Conservation (phyloP, 2,797 vertebrate species). For the Megalops cyprinoides region DNA sequence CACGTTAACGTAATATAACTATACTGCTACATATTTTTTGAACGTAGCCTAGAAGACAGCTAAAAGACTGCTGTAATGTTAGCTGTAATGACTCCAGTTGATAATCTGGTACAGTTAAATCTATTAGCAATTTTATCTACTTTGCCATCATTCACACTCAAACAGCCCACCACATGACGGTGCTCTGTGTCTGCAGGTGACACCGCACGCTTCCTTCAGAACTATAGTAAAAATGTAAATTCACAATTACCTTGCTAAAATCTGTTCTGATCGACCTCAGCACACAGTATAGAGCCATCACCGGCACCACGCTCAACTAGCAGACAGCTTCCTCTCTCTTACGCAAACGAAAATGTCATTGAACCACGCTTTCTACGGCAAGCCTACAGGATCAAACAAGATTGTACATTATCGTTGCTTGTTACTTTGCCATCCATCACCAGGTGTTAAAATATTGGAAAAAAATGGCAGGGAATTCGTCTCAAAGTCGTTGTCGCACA, state of each 20-base stretch:
- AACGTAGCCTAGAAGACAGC: not conserved
- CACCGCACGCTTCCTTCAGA: not conserved
- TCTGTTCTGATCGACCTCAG: conserved; percentile 57
- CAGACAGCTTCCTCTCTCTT: conserved; percentile 15
- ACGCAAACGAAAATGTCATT: conserved; percentile 68
- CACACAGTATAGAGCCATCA: conserved; percentile 65
- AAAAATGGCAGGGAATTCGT: not conserved
- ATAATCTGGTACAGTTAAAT: not conserved
- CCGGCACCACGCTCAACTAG: not conserved
- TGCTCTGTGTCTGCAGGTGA: too few species aligned
- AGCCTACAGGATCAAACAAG: conserved; percentile 43
- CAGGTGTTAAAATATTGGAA: not conserved
- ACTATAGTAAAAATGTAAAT: not conserved
- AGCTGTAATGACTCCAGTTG: not conserved
- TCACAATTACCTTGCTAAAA: conserved; percentile 59
- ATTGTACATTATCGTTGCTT: not conserved
- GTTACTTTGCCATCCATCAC: not conserved
- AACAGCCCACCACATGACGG: not conserved
- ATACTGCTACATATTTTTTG: not conserved
- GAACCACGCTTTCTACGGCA: conserved; percentile 66
- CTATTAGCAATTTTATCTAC: not conserved
- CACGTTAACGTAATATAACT: not conserved
- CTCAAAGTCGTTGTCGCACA: too few species aligned
- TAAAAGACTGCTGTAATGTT: too few species aligned
- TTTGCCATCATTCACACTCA: not conserved